These are phyloP conservation scores for Acromyrmex echinatior DNA, from an alignment of 1,140 invertebrate species.

Conservation along the genomic window DNA sequence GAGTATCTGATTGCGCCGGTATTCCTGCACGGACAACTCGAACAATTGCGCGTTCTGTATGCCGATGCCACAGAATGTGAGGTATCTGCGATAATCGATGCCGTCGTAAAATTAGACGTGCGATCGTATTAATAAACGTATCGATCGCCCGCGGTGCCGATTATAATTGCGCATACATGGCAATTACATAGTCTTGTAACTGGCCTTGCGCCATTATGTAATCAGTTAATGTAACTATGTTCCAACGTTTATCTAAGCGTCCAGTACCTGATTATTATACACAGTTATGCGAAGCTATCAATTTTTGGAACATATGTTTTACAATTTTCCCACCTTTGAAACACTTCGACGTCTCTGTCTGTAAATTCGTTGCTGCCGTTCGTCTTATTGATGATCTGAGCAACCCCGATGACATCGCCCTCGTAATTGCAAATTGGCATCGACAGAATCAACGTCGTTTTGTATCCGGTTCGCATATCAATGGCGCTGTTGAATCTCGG, in stretches of 20 bases:
- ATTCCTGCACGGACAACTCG: slow-evolving; percentile 97
- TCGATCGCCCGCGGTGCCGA: slow-evolving; percentile 55
- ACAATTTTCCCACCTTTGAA: slow-evolving; percentile 87
- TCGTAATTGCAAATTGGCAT: slow-evolving; percentile 98
- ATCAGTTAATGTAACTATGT: slow-evolving; percentile 31
- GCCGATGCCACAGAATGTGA: slow-evolving; percentile 98
- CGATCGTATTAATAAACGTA: slow-evolving; percentile 58
- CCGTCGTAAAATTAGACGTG: slow-evolving; percentile 51
- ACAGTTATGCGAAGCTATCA: background rate
- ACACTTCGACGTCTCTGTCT: slow-evolving; percentile 95
- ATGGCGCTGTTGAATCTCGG: slow-evolving; percentile 96
- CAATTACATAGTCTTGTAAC: slow-evolving; percentile 43
- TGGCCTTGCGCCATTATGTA: slow-evolving; percentile 47
- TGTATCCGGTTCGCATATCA: slow-evolving; percentile 96
- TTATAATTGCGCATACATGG: slow-evolving; percentile 53
- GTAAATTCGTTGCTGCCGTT: slow-evolving; percentile 95
- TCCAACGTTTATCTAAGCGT: background rate
- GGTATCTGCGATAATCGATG: slow-evolving; percentile 88
- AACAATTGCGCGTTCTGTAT: slow-evolving; percentile 99
- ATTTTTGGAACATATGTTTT: background rate
- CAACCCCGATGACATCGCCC: slow-evolving; percentile 98
- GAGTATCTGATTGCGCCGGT: slow-evolving; percentile 95
- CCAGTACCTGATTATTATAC: background rate
- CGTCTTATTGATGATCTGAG: slow-evolving; percentile 99
- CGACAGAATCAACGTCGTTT: slow-evolving; percentile 95